Evolutionary conservation across 2,113 vertebrate species (phyloP).

Genomic region (Gallinago media): DNA sequence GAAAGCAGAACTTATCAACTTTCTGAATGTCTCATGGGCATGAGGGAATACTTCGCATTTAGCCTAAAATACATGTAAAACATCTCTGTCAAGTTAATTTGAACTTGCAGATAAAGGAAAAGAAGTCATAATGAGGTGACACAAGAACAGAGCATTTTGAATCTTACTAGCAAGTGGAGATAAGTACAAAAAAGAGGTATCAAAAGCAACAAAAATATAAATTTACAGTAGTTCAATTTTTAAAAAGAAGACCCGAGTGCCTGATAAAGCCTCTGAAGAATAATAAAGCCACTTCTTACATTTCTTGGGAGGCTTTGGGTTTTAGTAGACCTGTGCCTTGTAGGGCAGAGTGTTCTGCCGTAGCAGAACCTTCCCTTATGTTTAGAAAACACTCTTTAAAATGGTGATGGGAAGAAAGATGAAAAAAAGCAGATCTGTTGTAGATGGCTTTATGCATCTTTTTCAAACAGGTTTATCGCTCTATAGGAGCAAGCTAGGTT

Average conservation of each 20-base stretch:
- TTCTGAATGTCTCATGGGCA: constrained; percentile 39
- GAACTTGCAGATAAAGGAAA: constrained; percentile 36
- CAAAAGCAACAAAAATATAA: not conserved
- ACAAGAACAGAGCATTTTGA: constrained; percentile 23
- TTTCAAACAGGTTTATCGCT: not conserved
- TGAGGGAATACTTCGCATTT: constrained; percentile 55
- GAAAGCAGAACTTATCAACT: constrained; percentile 43
- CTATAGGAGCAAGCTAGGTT: not conserved
- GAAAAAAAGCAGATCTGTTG: not conserved
- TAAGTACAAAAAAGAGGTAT: not conserved
- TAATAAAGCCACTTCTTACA: not conserved
- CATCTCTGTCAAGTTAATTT: constrained; percentile 54
- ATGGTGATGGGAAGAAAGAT: not conserved
- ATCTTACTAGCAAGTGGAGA: not conserved
- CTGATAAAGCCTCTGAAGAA: not conserved
- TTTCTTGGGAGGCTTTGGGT: not conserved
- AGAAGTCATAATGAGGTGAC: constrained; percentile 20
- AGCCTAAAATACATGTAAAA: constrained; percentile 48
- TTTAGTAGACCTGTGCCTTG: not conserved
- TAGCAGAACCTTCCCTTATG: not conserved
- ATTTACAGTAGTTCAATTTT: not conserved
- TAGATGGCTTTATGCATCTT: not conserved
- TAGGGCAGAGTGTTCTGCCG: not conserved
- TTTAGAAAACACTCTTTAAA: not conserved
- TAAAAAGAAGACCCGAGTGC: not conserved